phyloP scores from a whole-genome alignment of 2,797 vertebrate genomes.

The Poecile montanus region DNA sequence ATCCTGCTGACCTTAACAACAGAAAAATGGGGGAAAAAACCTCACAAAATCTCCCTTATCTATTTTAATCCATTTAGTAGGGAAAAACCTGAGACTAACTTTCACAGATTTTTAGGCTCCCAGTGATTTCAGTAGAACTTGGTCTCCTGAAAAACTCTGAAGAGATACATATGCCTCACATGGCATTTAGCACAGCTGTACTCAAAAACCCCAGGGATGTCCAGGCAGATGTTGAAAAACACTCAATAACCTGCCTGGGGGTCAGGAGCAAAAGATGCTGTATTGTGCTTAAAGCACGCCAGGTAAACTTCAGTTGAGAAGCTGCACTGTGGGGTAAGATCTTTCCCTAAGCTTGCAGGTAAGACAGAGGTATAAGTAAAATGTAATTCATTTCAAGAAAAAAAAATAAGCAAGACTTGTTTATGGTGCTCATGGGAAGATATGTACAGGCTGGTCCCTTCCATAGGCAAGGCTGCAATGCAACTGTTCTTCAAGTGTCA shows the following conservation, averaged over 20 bases:
- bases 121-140: neutral
- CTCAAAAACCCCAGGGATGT: neutral
- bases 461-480: neutral
- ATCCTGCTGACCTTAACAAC: neutral
- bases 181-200: neutral
- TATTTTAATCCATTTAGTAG: neutral
- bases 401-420: neutral
- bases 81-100: neutral
- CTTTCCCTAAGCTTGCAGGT: neutral
- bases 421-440: neutral
- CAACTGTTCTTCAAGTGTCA: neutral
- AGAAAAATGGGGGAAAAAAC: neutral
- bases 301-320: neutral
- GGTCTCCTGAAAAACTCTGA: neutral
- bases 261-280: neutral
- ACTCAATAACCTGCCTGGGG: neutral
- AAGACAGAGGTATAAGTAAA: neutral
- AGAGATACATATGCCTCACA: neutral
- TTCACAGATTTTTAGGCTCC: neutral
- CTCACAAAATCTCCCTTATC: neutral
- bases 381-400: neutral
- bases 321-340: neutral
- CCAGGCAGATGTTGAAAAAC: neutral
- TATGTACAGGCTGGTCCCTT: neutral
- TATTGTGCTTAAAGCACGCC: neutral